Conservation (phyloP, 2,888 invertebrate species). For the Trissonchulus latispiculum region DNA sequence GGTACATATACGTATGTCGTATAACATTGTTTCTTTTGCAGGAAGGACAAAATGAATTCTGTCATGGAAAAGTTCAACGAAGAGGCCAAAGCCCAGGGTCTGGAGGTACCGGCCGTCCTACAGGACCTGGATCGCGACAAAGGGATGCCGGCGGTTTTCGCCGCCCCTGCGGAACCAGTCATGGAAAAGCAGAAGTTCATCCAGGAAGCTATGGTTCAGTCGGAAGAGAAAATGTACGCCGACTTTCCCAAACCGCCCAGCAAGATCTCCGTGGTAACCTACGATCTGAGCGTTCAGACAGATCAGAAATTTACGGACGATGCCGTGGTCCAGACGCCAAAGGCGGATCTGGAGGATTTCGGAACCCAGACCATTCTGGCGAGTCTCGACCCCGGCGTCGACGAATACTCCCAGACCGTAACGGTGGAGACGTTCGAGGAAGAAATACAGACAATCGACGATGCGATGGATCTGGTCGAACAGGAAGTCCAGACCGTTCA, state of each 20-base stretch:
- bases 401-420: constrained; percentile 36
- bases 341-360: neutral
- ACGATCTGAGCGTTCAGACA: constrained; percentile 5
- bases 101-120: constrained; percentile 32
- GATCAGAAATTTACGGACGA: constrained; percentile 1
- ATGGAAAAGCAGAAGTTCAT: constrained; percentile 6
- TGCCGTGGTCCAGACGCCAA: constrained; percentile 5
- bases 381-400: constrained; percentile 17
- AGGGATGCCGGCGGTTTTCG: constrained; percentile 21
- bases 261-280: neutral
- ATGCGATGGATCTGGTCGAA: neutral
- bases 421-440: constrained; percentile 27
- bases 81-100: constrained; percentile 39
- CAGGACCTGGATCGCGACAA: constrained; percentile 18
- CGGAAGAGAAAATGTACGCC: neutral
- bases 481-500: constrained; percentile 11
- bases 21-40: constrained; percentile 22
- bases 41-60: constrained; percentile 21
- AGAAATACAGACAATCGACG: constrained; percentile 5
- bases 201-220: neutral
- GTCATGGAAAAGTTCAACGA: constrained; percentile 33
- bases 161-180: neutral
- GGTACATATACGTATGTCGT: no score
- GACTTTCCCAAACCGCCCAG: neutral
- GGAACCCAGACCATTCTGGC: neutral